Evolutionary conservation across 1,140 invertebrate species (phyloP).

Genomic region (Cydia amplana): DNA sequence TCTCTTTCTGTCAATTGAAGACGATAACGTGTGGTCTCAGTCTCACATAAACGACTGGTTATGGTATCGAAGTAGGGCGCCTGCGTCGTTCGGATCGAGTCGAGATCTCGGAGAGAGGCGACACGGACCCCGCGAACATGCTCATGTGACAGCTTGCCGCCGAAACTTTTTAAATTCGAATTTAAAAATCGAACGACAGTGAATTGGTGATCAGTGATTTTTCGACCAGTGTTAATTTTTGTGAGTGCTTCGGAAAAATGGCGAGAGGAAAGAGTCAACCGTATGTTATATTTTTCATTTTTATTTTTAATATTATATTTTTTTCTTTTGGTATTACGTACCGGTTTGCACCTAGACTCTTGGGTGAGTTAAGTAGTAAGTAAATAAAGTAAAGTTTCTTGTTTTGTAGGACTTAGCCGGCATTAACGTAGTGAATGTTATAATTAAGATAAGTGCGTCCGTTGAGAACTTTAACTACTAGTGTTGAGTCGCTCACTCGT

Average conservation of each 20-base stretch:
- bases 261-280: constrained; percentile 56
- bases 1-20: constrained; percentile 41
- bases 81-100: constrained; percentile 61
- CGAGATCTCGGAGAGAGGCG: constrained; percentile 73
- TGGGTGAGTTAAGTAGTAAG: not conserved
- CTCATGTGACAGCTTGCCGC: constrained; percentile 73
- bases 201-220: constrained; percentile 53
- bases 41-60: constrained; percentile 62
- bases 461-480: constrained; percentile 1
- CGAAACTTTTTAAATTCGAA: constrained; percentile 63
- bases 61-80: constrained; percentile 69
- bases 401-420: not conserved
- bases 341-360: not conserved
- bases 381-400: not conserved
- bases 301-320: constrained; percentile 30
- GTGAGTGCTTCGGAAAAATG: constrained; percentile 48
- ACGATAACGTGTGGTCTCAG: constrained; percentile 52
- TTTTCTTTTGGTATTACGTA: not conserved
- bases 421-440: not conserved
- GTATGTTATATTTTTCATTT: constrained; percentile 50
- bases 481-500: too few relatives aligned
- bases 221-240: constrained; percentile 42
- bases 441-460: constrained; percentile 7
- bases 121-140: constrained; percentile 72
- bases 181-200: constrained; percentile 51